phyloP scores from a whole-genome alignment of 2,113 vertebrate genomes.

The Scomber colias region DNA sequence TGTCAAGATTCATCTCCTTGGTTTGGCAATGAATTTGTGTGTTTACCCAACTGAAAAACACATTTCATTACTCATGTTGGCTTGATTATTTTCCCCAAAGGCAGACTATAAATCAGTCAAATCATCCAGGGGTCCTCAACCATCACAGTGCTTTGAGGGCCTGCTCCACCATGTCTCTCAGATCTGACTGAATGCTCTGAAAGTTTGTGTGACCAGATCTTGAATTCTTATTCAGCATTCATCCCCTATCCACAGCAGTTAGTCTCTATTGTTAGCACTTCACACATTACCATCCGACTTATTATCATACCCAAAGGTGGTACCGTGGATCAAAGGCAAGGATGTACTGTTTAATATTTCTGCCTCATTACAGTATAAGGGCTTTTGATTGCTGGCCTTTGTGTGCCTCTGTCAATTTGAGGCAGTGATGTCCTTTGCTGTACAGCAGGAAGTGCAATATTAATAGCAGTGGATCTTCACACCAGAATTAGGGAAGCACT shows the following conservation, averaged over 20 bases:
- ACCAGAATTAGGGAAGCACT: constrained; percentile 46
- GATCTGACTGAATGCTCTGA: constrained; percentile 12
- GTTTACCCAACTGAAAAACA: constrained; percentile 32
- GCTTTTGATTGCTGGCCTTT: constrained; percentile 80
- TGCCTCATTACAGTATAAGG: constrained; percentile 75
- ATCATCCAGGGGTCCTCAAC: constrained; percentile 7
- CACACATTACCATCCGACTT: constrained; percentile 75
- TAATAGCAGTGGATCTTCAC: constrained; percentile 59
- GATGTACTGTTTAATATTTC: constrained; percentile 82
- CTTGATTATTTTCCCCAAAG: not conserved
- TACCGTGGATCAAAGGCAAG: constrained; percentile 78
- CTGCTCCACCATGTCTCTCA: constrained; percentile 11
- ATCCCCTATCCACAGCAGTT: constrained; percentile 47
- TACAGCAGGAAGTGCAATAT: constrained; percentile 74
- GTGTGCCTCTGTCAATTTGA: constrained; percentile 75
- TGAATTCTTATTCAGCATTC: constrained; percentile 53
- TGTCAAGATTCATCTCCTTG: constrained; percentile 33
- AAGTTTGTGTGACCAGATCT: constrained; percentile 35
- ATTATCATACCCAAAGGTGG: constrained; percentile 82
- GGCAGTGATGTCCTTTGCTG: constrained; percentile 71
- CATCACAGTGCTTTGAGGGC: not conserved
- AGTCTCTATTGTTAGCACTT: constrained; percentile 66
- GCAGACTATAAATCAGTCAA: not conserved
- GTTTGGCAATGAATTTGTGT: constrained; percentile 43
- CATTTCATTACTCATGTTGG: constrained; percentile 18